Percentiles rank a stretch among this genome's conserved stretches.
These are phyloP conservation scores for Centruroides vittatus DNA, from an alignment of 1,140 invertebrate genomes.

Conservation along the genomic window DNA sequence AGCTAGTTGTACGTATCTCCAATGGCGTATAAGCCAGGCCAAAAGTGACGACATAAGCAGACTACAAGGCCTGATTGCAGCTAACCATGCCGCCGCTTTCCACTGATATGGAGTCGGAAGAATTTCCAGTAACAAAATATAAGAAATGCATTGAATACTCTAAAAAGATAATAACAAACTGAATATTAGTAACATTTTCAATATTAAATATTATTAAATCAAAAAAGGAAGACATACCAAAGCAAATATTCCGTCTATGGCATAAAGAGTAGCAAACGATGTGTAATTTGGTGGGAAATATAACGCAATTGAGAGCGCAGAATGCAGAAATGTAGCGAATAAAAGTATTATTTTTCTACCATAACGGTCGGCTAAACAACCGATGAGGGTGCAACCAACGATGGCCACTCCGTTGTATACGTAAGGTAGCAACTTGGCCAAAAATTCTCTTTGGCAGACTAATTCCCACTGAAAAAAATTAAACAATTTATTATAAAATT, in stretches of 20 bases:
- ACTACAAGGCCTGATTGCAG: constrained; percentile 30
- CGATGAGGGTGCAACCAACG: constrained; percentile 38
- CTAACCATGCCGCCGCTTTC: constrained; percentile 30
- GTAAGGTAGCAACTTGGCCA: constrained; percentile 31
- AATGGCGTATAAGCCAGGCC: constrained; percentile 32
- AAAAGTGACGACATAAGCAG: constrained; percentile 28
- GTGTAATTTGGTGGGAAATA: constrained; percentile 32
- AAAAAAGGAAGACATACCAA: constrained; percentile 26
- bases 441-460: constrained; percentile 35
- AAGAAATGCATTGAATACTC: constrained; percentile 26
- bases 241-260: constrained; percentile 34
- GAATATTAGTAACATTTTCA: not conserved
- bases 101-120: constrained; percentile 35
- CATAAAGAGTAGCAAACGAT: constrained; percentile 30
- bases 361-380: constrained; percentile 36
- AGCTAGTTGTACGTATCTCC: constrained; percentile 34
- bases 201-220: not conserved
- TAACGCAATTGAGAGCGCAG: constrained; percentile 32
- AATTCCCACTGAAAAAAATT: constrained; percentile 33
- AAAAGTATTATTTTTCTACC: constrained; percentile 36
- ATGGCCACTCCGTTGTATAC: constrained; percentile 37
- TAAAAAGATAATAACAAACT: constrained; percentile 3
- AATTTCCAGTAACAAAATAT: constrained; percentile 35
- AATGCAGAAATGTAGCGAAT: constrained; percentile 35
- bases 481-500: no score